Evolutionary conservation across 2,797 vertebrate species (phyloP), one percentile per base, ranked within the genome.

Genomic region (Orestias chungarensis): DNA sequence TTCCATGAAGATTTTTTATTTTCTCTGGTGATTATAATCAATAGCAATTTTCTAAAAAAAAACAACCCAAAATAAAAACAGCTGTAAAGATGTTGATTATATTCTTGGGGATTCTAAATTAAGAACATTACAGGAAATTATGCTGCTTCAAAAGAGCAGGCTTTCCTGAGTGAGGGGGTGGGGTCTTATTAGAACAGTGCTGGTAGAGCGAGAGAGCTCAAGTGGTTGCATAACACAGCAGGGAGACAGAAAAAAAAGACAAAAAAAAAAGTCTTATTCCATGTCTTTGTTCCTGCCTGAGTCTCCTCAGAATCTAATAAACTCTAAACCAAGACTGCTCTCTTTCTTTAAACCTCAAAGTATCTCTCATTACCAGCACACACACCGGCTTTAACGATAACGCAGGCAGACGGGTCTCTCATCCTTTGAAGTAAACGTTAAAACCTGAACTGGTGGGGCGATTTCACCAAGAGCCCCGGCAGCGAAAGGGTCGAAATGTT

Each of bases 91-190:
- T 79, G 87, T 83, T 85, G 88, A 87, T 85, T 87, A 89, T 87
- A 90, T 89, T 88, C 90, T 88, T 81, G 75, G 85, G 84, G 85
- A 86, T 84, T 91, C 90, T 90, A 92, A 92, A 92, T 93, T 88
- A 91, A 94, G 89, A 88, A 89, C 92, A 92, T 94, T 90, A 93
- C 88, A 93, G 91, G 91, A 93, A 93, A 93, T 94, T 82, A 92
- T 88, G 87, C 88, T 85, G 91, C 92, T 91, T 94, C 86, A 93
- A 92, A 92, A 91, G 90, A 89, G 90, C 86, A 91, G 76, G 85
- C 90, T 91, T 91, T 92, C 90, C 88, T 92, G 86, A 88, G 86
- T 84, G 86, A 91, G 89, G 88, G 91, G 90, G 90, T 89, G 89
- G 91, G 89, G 90, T 90, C 89, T 82, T 88, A 90, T 92, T 92